These are phyloP conservation scores for Drosophila colorata DNA, from an alignment of 2,888 invertebrate species.

Conservation along the genomic window DNA sequence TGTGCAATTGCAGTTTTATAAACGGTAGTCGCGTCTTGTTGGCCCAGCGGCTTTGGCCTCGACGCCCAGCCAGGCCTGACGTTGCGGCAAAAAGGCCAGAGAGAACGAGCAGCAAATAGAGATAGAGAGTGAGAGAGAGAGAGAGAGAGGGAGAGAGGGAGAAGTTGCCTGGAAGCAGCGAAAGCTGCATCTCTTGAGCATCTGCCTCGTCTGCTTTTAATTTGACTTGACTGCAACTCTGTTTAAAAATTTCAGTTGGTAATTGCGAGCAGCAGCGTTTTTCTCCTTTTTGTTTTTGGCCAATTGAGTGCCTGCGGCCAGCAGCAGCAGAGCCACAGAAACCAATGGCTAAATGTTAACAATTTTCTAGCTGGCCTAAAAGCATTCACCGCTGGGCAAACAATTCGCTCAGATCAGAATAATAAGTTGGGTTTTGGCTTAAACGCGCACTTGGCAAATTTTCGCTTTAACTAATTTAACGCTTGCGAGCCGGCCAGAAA, in stretches of 20 bases:
- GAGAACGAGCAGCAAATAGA: not conserved
- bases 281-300: not conserved
- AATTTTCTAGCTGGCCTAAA: conserved; percentile 10
- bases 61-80: conserved; percentile 14
- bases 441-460: conserved; percentile 64
- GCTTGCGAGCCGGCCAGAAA: conserved; percentile 44
- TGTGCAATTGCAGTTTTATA: conserved; percentile 74
- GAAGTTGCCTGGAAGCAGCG: conserved; percentile 50
- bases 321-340: not conserved
- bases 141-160: conserved; percentile 2
- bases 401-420: conserved; percentile 14
- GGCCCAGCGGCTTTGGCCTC: conserved; percentile 40
- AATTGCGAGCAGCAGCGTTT: conserved; percentile 23
- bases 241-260: conserved; percentile 15
- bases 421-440: conserved; percentile 29
- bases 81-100: not conserved
- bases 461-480: conserved; percentile 75
- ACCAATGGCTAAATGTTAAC: conserved; percentile 16
- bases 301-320: not conserved
- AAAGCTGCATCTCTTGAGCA: conserved; percentile 42
- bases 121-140: not conserved
- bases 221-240: conserved; percentile 14
- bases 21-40: conserved; percentile 71
- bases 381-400: conserved; percentile 7
- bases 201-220: conserved; percentile 23